phyloP scores from a whole-genome alignment of 2,888 invertebrate species.

The Brachypterus glaber region DNA sequence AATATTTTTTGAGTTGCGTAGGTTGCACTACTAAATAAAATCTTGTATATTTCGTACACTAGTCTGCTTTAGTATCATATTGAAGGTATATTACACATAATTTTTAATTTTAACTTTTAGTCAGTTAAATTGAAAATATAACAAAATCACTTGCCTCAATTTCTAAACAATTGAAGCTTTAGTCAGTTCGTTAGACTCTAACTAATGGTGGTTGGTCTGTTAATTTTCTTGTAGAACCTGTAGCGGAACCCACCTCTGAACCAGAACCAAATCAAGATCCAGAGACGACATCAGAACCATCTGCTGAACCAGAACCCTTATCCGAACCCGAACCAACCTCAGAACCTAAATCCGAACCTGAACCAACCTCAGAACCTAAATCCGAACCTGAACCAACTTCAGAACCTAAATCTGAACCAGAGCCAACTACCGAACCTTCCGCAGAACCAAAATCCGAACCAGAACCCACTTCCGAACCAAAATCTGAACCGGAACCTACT shows the following conservation, averaged over 20 bases:
- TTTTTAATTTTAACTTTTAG: constrained; percentile 1
- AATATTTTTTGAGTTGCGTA: constrained; percentile 8
- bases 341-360: no score
- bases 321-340: constrained; percentile 41
- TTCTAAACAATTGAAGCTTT: neutral
- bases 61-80: constrained; percentile 8
- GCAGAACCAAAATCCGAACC: constrained; percentile 37
- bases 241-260: constrained; percentile 28
- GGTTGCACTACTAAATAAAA: constrained; percentile 16
- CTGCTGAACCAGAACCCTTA: constrained; percentile 38
- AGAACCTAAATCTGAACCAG: constrained; percentile 38
- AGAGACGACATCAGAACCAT: constrained; percentile 40
- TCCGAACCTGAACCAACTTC: constrained; percentile 34
- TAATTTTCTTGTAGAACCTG: constrained; percentile 31
- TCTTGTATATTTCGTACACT: constrained; percentile 13
- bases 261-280: constrained; percentile 33
- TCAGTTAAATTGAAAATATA: neutral
- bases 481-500: constrained; percentile 37
- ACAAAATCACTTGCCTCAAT: neutral
- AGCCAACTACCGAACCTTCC: constrained; percentile 35
- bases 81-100: no score
- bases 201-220: constrained; percentile 33
- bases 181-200: constrained; percentile 7
- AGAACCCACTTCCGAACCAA: constrained; percentile 40
- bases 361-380: no score